Evolutionary conservation across 2,888 invertebrate genomes (phyloP), one percentile per base, ranked within the genome.

Genomic region (Parnassius glacialis): DNA sequence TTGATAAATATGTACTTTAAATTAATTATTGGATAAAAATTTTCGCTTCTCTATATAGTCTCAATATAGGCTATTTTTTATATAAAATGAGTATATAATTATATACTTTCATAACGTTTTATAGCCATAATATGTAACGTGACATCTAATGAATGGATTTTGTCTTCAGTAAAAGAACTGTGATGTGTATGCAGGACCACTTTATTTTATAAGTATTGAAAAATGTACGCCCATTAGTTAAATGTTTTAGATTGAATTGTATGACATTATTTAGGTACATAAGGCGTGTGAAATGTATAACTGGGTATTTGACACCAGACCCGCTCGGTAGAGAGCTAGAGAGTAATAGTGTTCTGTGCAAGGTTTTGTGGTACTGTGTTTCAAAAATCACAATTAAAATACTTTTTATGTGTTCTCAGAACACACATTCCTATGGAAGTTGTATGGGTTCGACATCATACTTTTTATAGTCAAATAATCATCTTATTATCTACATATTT

Each of bases 221-320:
- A 52, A 60, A 60, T 54, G 10, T 55, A 55, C 41, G 51, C 44
- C 51, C 12, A 34, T 44, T 54, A 13, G 48, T 43, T 13, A 54
- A 55, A 60, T 60, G 51, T 55, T 60, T 60, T 55, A 51, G n/a
- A 59, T 45, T 42, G 42, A 13, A 54, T 54, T 54, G 54, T 55
- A 47, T 47, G 12, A n/a, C n/a, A 43, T 43, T 43, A 43, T 11
- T 25, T 25, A 16, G 16, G 16, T 16, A 34, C 34, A 34, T 7
- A 7, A 34, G 34, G 0, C 34, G 0, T 34, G 34, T 34, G 34
- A 34, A 34, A 34, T 34, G 1, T 34, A 34, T 7, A 34, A 34
- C 34, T 34, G 34, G 34, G 34, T 34, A 34, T 34, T 34, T 34
- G 34, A 34, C 5, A 25, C 34, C 1, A 7, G 34, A 34, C 34